A percentile compares a stretch with the other conserved stretches of the same genome.
These are phyloP conservation scores for Burhinus oedicnemus DNA, from an alignment of 2,113 vertebrate genomes.

Conservation along the genomic window DNA sequence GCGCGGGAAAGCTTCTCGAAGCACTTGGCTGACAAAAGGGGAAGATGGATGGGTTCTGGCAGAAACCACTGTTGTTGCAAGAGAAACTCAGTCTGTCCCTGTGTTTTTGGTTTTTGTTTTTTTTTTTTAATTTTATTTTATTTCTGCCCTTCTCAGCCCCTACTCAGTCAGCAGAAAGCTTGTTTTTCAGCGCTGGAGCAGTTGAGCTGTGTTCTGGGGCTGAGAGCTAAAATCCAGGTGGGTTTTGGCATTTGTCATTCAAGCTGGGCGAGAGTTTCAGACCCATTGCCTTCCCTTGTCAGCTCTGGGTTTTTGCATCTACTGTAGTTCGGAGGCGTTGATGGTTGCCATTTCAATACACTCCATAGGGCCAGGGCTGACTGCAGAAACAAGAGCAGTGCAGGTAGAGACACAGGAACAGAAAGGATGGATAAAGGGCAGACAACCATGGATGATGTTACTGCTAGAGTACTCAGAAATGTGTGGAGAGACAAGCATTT, in stretches of 20 bases:
- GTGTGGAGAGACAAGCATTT: background rate
- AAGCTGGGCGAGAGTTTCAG: background rate
- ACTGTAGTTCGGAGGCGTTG: background rate
- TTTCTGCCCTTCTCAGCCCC: background rate
- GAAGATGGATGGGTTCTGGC: background rate
- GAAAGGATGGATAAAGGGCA: background rate
- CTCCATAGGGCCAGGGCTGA: background rate
- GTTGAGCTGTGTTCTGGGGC: background rate
- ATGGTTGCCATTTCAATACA: background rate
- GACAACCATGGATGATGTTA: fast-evolving
- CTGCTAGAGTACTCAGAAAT: background rate
- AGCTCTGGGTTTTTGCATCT: background rate
- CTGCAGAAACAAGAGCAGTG: background rate
- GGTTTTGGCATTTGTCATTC: background rate
- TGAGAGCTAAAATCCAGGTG: background rate
- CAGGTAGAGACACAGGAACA: background rate
- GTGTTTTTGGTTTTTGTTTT: too few relatives aligned
- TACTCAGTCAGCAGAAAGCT: background rate
- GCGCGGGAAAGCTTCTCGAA: background rate
- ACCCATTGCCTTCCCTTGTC: background rate
- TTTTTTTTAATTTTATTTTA: too few relatives aligned
- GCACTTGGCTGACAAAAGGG: background rate
- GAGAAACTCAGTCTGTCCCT: background rate
- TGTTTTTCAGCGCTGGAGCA: background rate
- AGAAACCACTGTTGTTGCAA: background rate